Conservation (phyloP, 1,140 invertebrate species). For the Cepaea nemoralis region DNA sequence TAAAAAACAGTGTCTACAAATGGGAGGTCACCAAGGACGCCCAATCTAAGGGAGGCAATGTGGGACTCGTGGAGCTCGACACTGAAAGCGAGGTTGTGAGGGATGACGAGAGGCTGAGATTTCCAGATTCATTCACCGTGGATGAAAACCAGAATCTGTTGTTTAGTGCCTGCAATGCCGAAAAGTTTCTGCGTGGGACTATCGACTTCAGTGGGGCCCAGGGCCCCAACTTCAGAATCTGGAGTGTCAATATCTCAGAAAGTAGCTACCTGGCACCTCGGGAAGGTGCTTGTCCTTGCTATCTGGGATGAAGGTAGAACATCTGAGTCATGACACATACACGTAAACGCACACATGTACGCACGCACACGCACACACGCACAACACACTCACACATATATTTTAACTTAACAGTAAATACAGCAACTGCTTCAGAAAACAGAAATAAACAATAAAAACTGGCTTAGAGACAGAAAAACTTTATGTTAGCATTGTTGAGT, state of each 20-base stretch:
- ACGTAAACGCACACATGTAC: too few species aligned
- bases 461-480: too few species aligned
- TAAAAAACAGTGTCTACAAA: constrained; percentile 10
- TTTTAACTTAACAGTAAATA: too few species aligned
- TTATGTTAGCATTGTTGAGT: too few species aligned
- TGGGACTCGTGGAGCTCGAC: background rate
- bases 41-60: background rate
- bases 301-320: too few species aligned
- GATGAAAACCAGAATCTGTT: constrained; percentile 11
- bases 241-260: constrained; percentile 12
- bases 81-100: background rate
- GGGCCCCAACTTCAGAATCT: constrained; percentile 30
- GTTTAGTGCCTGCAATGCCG: constrained; percentile 11
- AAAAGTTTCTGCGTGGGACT: constrained; percentile 3
- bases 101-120: background rate
- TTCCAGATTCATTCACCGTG: constrained; percentile 27
- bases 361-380: too few species aligned
- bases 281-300: too few species aligned
- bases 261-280: constrained; percentile 4
- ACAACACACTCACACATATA: too few species aligned
- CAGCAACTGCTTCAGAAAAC: too few species aligned
- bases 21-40: background rate
- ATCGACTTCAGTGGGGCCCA: constrained; percentile 17
- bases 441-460: too few species aligned
- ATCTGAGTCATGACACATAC: too few species aligned